Base-by-base conservation (phyloP, 2,888 invertebrate genomes). In the Thereva unica region DNA sequence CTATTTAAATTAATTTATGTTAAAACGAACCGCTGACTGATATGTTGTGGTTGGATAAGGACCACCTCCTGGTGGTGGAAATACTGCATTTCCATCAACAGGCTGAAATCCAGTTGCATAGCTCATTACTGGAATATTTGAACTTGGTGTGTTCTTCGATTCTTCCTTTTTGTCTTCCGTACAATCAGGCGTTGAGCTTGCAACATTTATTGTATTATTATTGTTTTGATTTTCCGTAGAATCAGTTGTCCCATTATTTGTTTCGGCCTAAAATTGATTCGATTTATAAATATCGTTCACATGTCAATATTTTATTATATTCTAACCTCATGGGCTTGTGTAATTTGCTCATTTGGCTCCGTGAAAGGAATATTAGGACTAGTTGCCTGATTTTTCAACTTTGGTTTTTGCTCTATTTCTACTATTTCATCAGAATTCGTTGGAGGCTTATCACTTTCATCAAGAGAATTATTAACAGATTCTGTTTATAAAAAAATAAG, bases 341-440 rank as follows among this genome's bases (percentile, higher is more conserved):
- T 12, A 53, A 61, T 47, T 23, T 45, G 23, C 12, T 67, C 67
- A 37, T 71, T 71, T 64, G 73, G 69, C 40, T 71, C 73, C 34
- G 72, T 70, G 55, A 70, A 68, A 50, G 81, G 81, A 73, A 81
- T 80, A 68, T 81, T 81, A 66, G 81, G 81, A 75, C 81, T 81
- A 68, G 81, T 81, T 65, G 81, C 80, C 74, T 81, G 81, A 70
- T 80, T 78, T 71, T 80, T 81, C 64, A 78, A 78, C 72, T 78
- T 80, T 67, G 80, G 81, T 69, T 80, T 78, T 72, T 80, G 80
- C 64, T 79, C 79, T 69, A 76, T 76, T 68, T 78, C 78, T 52
- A 76, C 78, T 70, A 76, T 75, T 73, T 78, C 77, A 50, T 77
- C 78, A 67, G 77, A 77, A 41, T 67, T 41, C 47, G 64, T 44